phyloP scores from a whole-genome alignment of 2,888 invertebrate species.

The Litoditis marina region DNA sequence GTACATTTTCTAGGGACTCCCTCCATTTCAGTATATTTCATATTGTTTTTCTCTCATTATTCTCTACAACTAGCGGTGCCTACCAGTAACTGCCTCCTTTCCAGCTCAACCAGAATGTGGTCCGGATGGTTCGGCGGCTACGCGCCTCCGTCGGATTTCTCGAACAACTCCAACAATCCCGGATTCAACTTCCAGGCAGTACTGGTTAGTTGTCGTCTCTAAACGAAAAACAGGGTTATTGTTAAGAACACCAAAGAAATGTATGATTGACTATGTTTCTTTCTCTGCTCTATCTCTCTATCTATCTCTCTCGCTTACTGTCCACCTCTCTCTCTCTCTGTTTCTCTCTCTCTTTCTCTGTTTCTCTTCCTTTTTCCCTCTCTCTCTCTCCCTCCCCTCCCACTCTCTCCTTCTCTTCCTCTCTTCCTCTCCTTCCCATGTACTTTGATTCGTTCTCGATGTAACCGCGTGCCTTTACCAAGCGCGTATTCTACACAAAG shows the following conservation, averaged over 20 bases:
- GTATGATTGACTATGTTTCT: background rate
- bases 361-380: too few species aligned
- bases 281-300: background rate
- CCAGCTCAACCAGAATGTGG: too few species aligned
- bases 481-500: too few species aligned
- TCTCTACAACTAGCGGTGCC: background rate
- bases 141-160: constrained; percentile 43
- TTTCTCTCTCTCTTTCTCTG: too few species aligned
- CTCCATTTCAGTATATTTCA: constrained; percentile 1
- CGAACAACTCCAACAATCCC: constrained; percentile 30
- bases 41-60: background rate
- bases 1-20: background rate
- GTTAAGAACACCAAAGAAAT: too few species aligned
- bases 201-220: constrained; percentile 27
- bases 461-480: too few species aligned
- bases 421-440: too few species aligned
- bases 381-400: background rate
- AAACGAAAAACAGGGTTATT: too few species aligned
- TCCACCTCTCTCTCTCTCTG: too few species aligned
- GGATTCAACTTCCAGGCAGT: constrained; percentile 33
- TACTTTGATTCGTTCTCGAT: too few species aligned
- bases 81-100: constrained; percentile 12
- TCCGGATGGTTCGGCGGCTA: constrained; percentile 40
- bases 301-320: too few species aligned
- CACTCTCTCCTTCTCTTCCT: background rate